phyloP scores from a whole-genome alignment of 2,888 invertebrate genomes.

The Lagria hirta region DNA sequence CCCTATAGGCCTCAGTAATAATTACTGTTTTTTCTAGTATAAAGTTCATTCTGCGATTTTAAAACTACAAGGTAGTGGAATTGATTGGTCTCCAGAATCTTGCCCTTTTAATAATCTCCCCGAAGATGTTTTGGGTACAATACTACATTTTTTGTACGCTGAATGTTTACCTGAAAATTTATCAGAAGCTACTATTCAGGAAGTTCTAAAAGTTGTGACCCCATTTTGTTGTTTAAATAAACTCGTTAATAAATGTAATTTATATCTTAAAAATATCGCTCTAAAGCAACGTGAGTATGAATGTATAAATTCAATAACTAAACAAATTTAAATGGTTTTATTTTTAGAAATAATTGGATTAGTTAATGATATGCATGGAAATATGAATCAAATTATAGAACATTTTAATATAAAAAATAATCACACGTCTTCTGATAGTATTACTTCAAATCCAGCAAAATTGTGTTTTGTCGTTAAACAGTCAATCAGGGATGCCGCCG shows the following conservation, averaged over 20 bases:
- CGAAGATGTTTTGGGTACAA: conserved; percentile 62
- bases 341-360: conserved; percentile 63
- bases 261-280: conserved; percentile 64
- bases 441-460: conserved; percentile 60
- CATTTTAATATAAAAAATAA: conserved; percentile 56
- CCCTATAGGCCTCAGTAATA: no score
- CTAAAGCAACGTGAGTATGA: conserved; percentile 63
- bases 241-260: conserved; percentile 60
- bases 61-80: conserved; percentile 58
- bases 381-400: conserved; percentile 63
- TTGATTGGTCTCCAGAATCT: conserved; percentile 59
- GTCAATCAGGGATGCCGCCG: conserved; percentile 62
- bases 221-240: conserved; percentile 60
- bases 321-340: conserved; percentile 28
- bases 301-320: conserved; percentile 1
- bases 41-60: conserved; percentile 61
- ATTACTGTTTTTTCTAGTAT: conserved; percentile 51
- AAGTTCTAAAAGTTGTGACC: conserved; percentile 58
- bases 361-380: conserved; percentile 65
- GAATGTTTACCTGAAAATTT: conserved; percentile 64
- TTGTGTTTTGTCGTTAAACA: conserved; percentile 65
- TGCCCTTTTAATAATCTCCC: conserved; percentile 61
- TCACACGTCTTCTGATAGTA: conserved; percentile 44
- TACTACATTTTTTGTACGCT: conserved; percentile 65
- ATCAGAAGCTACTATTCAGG: conserved; percentile 60